These are phyloP conservation scores for Uria aalge DNA, from an alignment of 2,113 vertebrate species.

Conservation along the genomic window DNA sequence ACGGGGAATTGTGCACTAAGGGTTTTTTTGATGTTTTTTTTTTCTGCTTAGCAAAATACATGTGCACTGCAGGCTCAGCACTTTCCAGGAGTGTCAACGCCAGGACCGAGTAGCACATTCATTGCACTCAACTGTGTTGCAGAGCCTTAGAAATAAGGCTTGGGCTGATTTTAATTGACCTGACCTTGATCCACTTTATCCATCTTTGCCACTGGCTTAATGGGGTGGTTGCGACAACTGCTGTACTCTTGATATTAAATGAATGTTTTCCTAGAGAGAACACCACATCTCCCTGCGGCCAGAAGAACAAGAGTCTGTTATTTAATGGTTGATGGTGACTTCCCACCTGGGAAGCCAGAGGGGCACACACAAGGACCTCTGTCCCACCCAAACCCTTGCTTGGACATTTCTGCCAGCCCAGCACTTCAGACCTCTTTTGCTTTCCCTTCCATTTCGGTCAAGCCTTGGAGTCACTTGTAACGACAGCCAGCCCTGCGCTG, in stretches of 20 bases:
- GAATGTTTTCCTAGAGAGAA: background rate
- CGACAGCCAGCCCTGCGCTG: background rate
- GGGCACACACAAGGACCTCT: background rate
- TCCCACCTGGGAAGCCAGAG: background rate
- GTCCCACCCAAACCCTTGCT: background rate
- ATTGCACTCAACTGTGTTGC: background rate
- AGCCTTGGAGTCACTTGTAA: background rate
- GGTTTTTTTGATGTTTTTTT: background rate
- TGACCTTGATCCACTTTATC: conserved; percentile 60
- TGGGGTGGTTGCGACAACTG: background rate
- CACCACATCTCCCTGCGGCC: background rate
- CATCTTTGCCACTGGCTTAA: conserved; percentile 43
- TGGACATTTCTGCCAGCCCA: background rate
- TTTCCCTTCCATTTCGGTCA: background rate
- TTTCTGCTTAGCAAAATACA: conserved; percentile 4
- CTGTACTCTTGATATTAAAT: background rate
- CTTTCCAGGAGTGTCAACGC: background rate
- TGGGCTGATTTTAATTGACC: conserved; percentile 46
- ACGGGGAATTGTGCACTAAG: background rate
- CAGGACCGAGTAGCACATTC: background rate
- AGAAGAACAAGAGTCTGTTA: background rate
- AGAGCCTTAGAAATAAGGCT: background rate
- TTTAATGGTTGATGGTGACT: background rate
- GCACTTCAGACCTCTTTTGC: background rate
- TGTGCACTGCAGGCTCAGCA: background rate